Percentiles rank a stretch among this genome's conserved stretches.
These are phyloP conservation scores for Brenthis ino DNA, from an alignment of 2,888 invertebrate genomes.

Conservation along the genomic window DNA sequence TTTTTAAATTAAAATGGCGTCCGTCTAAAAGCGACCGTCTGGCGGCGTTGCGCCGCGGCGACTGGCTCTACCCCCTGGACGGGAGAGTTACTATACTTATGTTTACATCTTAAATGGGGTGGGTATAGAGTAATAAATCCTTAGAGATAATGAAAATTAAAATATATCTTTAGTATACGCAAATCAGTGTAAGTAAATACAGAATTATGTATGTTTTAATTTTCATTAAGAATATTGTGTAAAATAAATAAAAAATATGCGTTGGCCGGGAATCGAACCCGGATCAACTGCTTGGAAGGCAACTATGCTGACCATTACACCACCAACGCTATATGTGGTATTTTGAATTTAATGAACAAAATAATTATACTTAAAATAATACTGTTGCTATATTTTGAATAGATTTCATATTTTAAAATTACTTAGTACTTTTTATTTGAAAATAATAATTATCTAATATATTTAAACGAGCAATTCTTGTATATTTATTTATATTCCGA, in stretches of 20 bases:
- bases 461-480: too few species aligned
- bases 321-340: slow-evolving; percentile 53
- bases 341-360: too few species aligned
- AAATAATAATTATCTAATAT: too few species aligned
- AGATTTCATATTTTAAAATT: too few species aligned
- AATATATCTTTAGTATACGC: background rate
- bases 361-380: too few species aligned
- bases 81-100: slow-evolving; percentile 66
- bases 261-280: slow-evolving; percentile 64
- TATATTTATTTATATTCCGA: too few species aligned
- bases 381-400: too few species aligned
- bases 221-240: background rate
- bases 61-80: slow-evolving; percentile 60
- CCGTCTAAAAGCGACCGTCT: slow-evolving; percentile 52
- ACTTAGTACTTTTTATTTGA: too few species aligned
- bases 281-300: slow-evolving; percentile 69
- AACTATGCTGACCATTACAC: slow-evolving; percentile 69
- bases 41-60: slow-evolving; percentile 67
- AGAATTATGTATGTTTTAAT: too few species aligned
- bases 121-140: slow-evolving; percentile 50
- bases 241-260: slow-evolving; percentile 44
- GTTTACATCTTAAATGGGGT: slow-evolving; percentile 80
- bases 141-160: background rate
- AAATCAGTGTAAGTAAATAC: background rate
- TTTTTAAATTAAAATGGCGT: slow-evolving; percentile 41